Conservation (phyloP, 2,113 vertebrate species). For the Podilymbus podiceps region DNA sequence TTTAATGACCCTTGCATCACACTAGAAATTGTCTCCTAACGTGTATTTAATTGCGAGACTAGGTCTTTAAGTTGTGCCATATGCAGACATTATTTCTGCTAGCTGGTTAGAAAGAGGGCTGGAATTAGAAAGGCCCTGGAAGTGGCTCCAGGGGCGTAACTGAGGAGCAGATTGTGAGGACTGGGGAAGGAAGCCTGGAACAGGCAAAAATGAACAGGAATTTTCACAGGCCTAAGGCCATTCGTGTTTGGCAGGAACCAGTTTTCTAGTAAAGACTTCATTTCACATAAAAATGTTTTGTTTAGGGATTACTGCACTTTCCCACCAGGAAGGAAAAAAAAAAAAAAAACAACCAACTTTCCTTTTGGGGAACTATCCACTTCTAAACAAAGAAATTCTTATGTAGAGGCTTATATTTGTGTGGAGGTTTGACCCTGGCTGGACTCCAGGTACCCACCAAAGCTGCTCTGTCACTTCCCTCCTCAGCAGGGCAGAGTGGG, state of each 20-base stretch:
- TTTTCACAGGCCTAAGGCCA: neutral
- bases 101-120: neutral
- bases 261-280: neutral
- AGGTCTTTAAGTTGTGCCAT: neutral
- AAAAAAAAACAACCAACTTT: neutral
- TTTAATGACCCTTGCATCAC: slow-evolving; percentile 9
- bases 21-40: neutral
- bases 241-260: neutral
- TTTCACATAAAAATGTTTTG: neutral
- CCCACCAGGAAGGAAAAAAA: neutral
- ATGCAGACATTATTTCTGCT: neutral
- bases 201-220: neutral
- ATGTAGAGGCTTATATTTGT: neutral
- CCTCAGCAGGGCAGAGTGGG: too few species aligned
- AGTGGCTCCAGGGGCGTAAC: neutral
- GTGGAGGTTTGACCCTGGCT: too few species aligned
- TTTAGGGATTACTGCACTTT: neutral
- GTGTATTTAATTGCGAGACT: slow-evolving; percentile 5
- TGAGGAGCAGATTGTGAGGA: neutral
- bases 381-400: neutral
- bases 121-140: neutral
- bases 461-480: too few species aligned
- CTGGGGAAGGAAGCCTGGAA: neutral
- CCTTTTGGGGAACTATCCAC: neutral
- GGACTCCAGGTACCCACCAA: too few species aligned